Evolutionary conservation across 2,888 invertebrate genomes (phyloP).

Genomic region (Noctua janthina): DNA sequence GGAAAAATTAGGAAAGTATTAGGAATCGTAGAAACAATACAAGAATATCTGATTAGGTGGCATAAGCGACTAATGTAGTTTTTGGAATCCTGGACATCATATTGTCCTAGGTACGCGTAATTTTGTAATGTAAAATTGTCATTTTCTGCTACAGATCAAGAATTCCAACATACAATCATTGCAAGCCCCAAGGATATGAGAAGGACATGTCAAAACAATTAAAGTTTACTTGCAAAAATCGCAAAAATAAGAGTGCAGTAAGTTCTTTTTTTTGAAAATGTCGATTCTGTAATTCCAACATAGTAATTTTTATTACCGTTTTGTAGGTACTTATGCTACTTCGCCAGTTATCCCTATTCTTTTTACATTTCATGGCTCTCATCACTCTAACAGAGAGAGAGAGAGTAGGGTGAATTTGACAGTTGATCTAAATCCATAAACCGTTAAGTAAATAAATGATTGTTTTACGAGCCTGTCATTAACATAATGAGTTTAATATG

Average conservation of each 20-base stretch:
- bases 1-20: constrained; percentile 25
- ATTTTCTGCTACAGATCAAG: neutral
- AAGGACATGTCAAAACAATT: neutral
- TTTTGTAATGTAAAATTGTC: neutral
- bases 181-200: neutral
- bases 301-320: too few species aligned
- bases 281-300: neutral
- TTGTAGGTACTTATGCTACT: neutral
- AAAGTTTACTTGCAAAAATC: neutral
- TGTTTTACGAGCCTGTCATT: neutral
- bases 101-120: neutral
- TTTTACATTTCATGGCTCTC: neutral
- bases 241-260: neutral
- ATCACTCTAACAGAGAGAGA: neutral
- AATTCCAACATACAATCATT: neutral
- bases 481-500: neutral
- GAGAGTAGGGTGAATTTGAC: constrained; percentile 9
- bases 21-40: neutral
- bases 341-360: neutral
- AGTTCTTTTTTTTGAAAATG: neutral
- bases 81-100: neutral
- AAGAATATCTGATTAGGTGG: neutral
- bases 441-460: neutral
- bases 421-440: neutral
- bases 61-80: neutral